Evolutionary conservation across 1,140 invertebrate species (phyloP).

Genomic region (Nasonia vitripennis): DNA sequence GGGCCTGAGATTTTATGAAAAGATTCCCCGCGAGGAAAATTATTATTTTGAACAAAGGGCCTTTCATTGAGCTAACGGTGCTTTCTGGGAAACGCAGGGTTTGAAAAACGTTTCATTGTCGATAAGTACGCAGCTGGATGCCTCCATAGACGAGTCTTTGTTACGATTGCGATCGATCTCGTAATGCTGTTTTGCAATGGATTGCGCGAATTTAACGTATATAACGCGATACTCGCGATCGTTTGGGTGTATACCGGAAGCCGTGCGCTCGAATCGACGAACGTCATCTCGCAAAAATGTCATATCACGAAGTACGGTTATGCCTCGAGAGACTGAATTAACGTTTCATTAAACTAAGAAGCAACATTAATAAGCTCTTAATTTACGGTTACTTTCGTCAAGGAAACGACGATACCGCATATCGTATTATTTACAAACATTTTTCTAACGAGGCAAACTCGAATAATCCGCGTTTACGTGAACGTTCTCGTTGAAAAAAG

Average conservation of each 20-base stretch:
- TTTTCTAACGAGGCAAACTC: too few relatives aligned
- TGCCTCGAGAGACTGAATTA: background rate
- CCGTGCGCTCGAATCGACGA: too few relatives aligned
- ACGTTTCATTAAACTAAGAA: background rate
- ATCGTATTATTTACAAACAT: background rate
- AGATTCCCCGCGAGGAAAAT: background rate
- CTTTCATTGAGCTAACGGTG: background rate
- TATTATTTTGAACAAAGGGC: slow-evolving; percentile 13
- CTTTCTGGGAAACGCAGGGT: background rate
- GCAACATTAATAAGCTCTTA: background rate
- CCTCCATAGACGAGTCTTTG: background rate
- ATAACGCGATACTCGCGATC: too few relatives aligned
- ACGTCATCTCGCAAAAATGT: too few relatives aligned
- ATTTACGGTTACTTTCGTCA: background rate
- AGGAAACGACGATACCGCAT: background rate
- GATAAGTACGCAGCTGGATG: background rate
- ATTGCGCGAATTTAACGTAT: background rate
- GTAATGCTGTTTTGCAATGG: background rate
- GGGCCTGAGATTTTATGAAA: slow-evolving; percentile 24
- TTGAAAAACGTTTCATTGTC: slow-evolving; percentile 22
- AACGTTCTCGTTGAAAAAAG: background rate
- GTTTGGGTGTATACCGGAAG: too few relatives aligned
- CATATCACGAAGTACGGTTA: too few relatives aligned
- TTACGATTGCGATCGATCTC: background rate
- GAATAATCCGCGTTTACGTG: background rate